Percentiles rank a stretch among this genome's conserved stretches.
Conservation (phyloP, 2,113 vertebrate species). For the Vireo altiloquus region DNA sequence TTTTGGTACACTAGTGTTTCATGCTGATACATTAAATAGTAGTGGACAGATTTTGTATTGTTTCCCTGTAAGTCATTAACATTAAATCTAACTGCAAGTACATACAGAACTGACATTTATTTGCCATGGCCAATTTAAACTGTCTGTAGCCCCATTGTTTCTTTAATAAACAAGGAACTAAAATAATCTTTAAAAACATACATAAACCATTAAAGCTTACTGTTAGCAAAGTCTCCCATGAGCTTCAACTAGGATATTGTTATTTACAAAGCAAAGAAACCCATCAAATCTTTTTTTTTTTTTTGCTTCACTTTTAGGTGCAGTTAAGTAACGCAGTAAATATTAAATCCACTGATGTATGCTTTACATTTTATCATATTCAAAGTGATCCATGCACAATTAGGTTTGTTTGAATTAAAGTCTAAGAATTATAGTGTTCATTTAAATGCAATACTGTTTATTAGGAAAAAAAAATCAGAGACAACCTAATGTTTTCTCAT, state of each 20-base stretch:
- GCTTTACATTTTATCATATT: not conserved
- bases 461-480: not conserved
- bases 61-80: not conserved
- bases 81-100: not conserved
- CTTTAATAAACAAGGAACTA: not conserved
- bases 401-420: conserved; percentile 47
- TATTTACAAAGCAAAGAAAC: not conserved
- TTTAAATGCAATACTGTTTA: not conserved
- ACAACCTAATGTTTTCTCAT: conserved; percentile 3
- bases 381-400: conserved; percentile 27
- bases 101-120: not conserved
- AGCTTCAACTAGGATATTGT: not conserved
- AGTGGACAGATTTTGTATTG: not conserved
- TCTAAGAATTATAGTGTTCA: not conserved
- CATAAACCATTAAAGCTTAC: not conserved
- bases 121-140: not conserved
- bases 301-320: not conserved
- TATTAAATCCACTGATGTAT: not conserved
- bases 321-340: not conserved
- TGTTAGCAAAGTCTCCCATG: not conserved
- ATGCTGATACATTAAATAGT: not conserved
- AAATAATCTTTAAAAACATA: not conserved
- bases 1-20: not conserved
- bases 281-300: not conserved
- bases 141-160: not conserved